Base-by-base conservation (phyloP, 2,113 vertebrate genomes). In the Melospiza georgiana region DNA sequence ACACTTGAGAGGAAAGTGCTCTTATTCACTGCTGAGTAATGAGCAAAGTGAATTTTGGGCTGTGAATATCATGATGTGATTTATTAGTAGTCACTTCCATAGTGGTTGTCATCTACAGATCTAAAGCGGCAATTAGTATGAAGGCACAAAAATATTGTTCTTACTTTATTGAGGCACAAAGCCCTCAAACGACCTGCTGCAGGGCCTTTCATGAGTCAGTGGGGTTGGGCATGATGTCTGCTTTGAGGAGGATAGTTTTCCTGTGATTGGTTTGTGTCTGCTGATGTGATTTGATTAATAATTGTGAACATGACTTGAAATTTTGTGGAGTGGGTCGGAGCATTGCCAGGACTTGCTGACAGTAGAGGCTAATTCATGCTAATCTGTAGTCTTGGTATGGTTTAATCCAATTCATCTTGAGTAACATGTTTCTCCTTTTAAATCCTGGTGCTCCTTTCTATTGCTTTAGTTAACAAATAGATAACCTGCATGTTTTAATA, bases 81-180 rank as follows among this genome's bases (percentile, higher is more conserved):
- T 92, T 96, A 92, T 93, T 89, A 83, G 43, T 86, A 90, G 93
- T 92, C 74, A 57, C 67, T 85, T 96, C 37, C 44, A 52, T 69
- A 73, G 33, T 51, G 46, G 63, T 91, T 95, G 69, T 89, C 84
- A 91, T 91, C 84, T 93, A 59, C 62, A 87, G 49, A 93, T 93
- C 80, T 87, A 90, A 89, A 96, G 76, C 90, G 59, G 79, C 69
- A 95, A 95, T 97, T 96, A 95, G 79, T 62, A 90, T 83, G 58
- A 86, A 91, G 84, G 15, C 9, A n/a, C 68, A 62, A 93, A 96
- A 90, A 59, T 76, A 78, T 30, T 80, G 43, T 78, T 86, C 61
- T 85, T 85, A 24, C 44, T 96, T 95, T 84, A 82, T 41, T 82
- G 74, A 93, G 67, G 76, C 48, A 90, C 41, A 59, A 33, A 93